Percentiles rank a stretch among this genome's conserved stretches.
These are phyloP conservation scores for Chinchilla lanigera DNA, from an alignment of 2,113 vertebrate species.

Conservation along the genomic window DNA sequence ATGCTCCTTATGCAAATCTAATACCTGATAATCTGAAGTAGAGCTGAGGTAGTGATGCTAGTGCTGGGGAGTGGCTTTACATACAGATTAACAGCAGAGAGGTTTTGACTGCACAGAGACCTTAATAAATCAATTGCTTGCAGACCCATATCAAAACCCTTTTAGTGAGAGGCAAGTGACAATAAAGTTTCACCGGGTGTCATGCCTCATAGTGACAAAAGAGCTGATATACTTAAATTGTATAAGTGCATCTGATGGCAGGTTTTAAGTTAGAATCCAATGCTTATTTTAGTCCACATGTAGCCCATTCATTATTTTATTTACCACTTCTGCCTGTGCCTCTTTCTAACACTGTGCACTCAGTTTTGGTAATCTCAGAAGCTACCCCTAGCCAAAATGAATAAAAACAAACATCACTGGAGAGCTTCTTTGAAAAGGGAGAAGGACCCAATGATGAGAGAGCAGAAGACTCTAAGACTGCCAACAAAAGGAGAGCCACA, in stretches of 20 bases:
- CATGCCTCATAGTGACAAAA: neutral
- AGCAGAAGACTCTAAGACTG: neutral
- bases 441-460: neutral
- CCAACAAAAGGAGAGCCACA: neutral
- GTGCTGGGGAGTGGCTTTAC: neutral
- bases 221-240: neutral
- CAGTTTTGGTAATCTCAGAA: neutral
- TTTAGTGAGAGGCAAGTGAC: neutral
- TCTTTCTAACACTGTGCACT: neutral
- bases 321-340: neutral
- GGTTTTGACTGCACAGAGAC: neutral
- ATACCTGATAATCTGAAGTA: neutral
- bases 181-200: neutral
- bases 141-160: neutral
- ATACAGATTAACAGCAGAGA: neutral
- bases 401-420: neutral
- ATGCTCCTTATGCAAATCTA: neutral
- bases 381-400: neutral
- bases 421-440: neutral
- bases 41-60: neutral
- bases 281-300: neutral
- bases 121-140: neutral
- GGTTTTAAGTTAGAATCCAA: neutral
- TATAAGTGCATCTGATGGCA: neutral
- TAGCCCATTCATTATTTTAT: neutral